Base-by-base conservation (phyloP, 2,888 invertebrate species). In the Drosophila robusta region DNA sequence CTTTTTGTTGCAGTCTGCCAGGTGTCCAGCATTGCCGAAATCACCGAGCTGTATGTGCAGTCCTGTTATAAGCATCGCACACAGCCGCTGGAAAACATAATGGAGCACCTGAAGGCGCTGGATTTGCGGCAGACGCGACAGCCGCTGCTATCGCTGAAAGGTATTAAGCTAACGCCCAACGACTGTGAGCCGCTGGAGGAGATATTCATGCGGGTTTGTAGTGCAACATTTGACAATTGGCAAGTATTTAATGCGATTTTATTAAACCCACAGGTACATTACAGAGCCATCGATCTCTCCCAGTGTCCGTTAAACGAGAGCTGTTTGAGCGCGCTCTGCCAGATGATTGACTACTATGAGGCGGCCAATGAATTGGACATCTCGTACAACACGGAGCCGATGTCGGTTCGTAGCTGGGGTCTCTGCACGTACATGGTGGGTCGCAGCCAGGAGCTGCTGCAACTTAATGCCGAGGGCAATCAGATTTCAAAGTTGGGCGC, bases 341-440 rank as follows among this genome's bases (percentile, higher is more conserved):
- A 98, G 91, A 97, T 98, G 96, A 94, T 98, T 71, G 98, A 98
- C 91, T 98, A 96, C 91, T 98, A 98, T 92, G 97, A 98, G 91
- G 96, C 97, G 45, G 94, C 96, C 1, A 93, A 94, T 71, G 94
- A 95, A 76, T 92, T 98, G 69, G 95, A 96, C 90, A 95, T 98
- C 73, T 95, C 95, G 34, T 95, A 95, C 52, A 97, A 97, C 91
- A 93, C 95, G 64, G 94, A 94, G 79, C 87, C 84, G 39, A 96
- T 97, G 91, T 95, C 96, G 58, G 93, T 94, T 46, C 93, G 96
- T 42, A 97, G 97, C 9, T 98, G 97, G 97, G 95, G 96, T 89
- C 95, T 97, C 0, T 96, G 97, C 76, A 90, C 89, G 8, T 90
- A 90, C 60, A 92, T 93, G 92, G 87, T 92, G 22, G 90, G 90